Conservation (phyloP, 2,888 invertebrate species). For the Eilema griseolum region DNA sequence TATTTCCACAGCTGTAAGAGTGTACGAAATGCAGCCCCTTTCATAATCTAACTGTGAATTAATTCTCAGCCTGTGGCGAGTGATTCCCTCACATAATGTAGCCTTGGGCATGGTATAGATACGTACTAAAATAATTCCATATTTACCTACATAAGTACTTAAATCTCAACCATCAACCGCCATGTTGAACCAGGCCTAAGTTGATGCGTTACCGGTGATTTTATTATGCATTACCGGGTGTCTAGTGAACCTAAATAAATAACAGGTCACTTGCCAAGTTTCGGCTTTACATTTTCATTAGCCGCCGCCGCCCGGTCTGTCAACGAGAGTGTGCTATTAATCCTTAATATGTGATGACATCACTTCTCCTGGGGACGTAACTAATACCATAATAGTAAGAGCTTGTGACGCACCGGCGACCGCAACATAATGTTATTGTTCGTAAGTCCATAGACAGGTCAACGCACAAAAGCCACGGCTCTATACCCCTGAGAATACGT, state of each 20-base stretch:
- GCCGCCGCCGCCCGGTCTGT: constrained; percentile 60
- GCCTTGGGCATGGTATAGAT: neutral
- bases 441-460: neutral
- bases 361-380: constrained; percentile 15
- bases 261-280: constrained; percentile 81
- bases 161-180: constrained; percentile 65
- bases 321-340: constrained; percentile 60
- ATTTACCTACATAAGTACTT: constrained; percentile 29
- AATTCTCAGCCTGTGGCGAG: too few relatives aligned
- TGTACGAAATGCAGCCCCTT: too few relatives aligned
- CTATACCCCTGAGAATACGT: neutral
- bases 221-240: constrained; percentile 81
- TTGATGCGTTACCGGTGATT: constrained; percentile 71
- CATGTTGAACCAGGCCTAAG: constrained; percentile 66
- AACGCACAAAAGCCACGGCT: neutral
- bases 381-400: neutral
- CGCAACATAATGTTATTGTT: neutral
- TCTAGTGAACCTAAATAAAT: constrained; percentile 79
- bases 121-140: neutral
- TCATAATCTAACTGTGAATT: too few relatives aligned
- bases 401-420: neutral
- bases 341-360: constrained; percentile 41
- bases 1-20: too few relatives aligned
- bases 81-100: too few relatives aligned
- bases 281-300: constrained; percentile 82